Base-by-base conservation (phyloP, 2,888 invertebrate genomes). In the Napeogenes inachia region DNA sequence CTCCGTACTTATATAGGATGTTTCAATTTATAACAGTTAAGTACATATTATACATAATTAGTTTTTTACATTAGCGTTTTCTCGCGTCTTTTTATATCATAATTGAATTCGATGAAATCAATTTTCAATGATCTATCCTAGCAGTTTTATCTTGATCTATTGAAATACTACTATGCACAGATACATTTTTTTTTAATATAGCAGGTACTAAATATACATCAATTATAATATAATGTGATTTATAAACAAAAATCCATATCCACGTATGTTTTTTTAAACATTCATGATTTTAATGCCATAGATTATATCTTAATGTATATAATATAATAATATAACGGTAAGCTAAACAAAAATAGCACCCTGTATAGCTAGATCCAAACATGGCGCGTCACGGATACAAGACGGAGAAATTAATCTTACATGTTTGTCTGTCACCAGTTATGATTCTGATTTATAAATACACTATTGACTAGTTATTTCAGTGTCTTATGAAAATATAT, bases 1-100 rank as follows among this genome's bases (percentile, higher is more conserved):
- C 73, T 73, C 71, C 68, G 68, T 71, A 71, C 65, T 35, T 63
- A 57, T 77, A 81, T 71, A 77, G 78, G 62, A 0, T 75, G 80
- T 62, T 69, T 10, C 5, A 5, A 8, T 38, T 4, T 12, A 12
- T 10, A 13, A 13, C 13, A 33, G 42, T 45, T 35, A 13, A 21
- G n/a, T 38, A n/a, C n/a, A 45, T 21, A 21, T 21, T 21, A 56
- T n/a, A 30, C 21, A 38, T 55, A 33, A 38, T 4, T 33, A 10
- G 13, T 55, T 38, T 55, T 21, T 0, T 21, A 21, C 21, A 21
- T 21, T 21, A 21, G 1, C 21, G 21, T 21, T 21, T 21, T 21
- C 21, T 21, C 21, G 21, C 21, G 21, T 21, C 21, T 21, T 21
- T 21, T 21, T 21, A 21, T 21, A 21, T 21, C 12, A 10, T 10